phyloP scores from a whole-genome alignment of 1,140 invertebrate species.

The Paramacrobiotus metropolitanus region DNA sequence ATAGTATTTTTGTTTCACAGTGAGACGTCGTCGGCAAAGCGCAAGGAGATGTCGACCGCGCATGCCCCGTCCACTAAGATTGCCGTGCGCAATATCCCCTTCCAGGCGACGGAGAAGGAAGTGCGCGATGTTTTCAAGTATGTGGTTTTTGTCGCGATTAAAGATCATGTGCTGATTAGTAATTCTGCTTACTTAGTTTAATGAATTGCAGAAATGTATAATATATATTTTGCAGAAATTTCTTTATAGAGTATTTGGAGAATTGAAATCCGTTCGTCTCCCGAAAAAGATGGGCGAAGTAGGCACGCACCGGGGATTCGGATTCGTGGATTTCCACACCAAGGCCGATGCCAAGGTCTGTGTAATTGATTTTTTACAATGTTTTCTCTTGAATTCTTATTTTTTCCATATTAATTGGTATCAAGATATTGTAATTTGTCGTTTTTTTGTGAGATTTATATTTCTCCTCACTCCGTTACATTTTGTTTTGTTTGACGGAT shows the following conservation, averaged over 20 bases:
- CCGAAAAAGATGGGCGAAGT: conserved; percentile 55
- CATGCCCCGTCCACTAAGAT: conserved; percentile 43
- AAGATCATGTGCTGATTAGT: no score
- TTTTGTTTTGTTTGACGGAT: no score
- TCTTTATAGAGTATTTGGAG: conserved; percentile 59
- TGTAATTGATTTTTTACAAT: not conserved
- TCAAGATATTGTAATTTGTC: no score
- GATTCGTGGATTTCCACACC: conserved; percentile 73
- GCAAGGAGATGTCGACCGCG: conserved; percentile 11
- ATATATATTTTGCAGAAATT: not conserved
- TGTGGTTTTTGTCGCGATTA: conserved; percentile 15
- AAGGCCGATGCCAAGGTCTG: conserved; percentile 71
- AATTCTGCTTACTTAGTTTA: no score
- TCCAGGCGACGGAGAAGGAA: conserved; percentile 75
- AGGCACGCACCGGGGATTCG: conserved; percentile 76
- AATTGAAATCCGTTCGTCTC: conserved; percentile 65
- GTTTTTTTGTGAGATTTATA: no score
- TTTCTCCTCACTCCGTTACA: no score
- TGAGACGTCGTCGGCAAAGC: conserved; percentile 12
- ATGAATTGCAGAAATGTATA: not conserved
- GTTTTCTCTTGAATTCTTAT: no score
- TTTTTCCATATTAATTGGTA: no score
- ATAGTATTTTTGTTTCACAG: no score
- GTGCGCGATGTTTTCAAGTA: conserved; percentile 75
- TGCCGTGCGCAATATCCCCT: conserved; percentile 77